These are phyloP conservation scores for Galerucella pusilla DNA, from an alignment of 2,888 invertebrate species.

Conservation along the genomic window DNA sequence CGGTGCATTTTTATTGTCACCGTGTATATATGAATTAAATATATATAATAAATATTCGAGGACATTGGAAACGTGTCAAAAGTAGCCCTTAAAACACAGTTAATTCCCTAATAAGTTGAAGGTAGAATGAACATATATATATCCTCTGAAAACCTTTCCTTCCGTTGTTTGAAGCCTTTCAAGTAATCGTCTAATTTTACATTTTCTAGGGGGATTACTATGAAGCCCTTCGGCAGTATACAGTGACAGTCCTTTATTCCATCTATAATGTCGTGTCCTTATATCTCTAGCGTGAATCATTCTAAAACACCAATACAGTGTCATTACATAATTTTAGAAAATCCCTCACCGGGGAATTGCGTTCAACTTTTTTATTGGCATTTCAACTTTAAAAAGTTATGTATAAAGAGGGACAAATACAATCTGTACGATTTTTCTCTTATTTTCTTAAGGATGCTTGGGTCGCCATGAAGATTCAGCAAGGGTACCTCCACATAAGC, in stretches of 20 bases:
- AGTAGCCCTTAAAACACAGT: constrained; percentile 6
- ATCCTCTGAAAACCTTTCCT: constrained; percentile 51
- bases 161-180: constrained; percentile 56
- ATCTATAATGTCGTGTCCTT: constrained; percentile 17
- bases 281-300: constrained; percentile 8
- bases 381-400: no score
- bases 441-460: no score
- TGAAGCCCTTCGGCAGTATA: constrained; percentile 53
- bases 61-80: not conserved
- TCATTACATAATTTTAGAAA: constrained; percentile 12
- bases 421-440: no score
- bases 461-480: no score
- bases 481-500: no score
- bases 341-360: no score
- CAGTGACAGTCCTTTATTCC: constrained; percentile 39
- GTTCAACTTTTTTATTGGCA: no score
- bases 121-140: constrained; percentile 24
- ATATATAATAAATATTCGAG: no score
- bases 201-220: constrained; percentile 59
- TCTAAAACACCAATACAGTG: constrained; percentile 7
- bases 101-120: constrained; percentile 19
- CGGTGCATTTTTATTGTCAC: no score
- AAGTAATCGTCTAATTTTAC: constrained; percentile 56
- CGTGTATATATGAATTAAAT: no score
- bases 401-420: not conserved